Evolutionary conservation across 2,113 vertebrate species (phyloP), one percentile per base, ranked within the genome.

Genomic region (rabbit (Oryctolagus cuniculus)): DNA sequence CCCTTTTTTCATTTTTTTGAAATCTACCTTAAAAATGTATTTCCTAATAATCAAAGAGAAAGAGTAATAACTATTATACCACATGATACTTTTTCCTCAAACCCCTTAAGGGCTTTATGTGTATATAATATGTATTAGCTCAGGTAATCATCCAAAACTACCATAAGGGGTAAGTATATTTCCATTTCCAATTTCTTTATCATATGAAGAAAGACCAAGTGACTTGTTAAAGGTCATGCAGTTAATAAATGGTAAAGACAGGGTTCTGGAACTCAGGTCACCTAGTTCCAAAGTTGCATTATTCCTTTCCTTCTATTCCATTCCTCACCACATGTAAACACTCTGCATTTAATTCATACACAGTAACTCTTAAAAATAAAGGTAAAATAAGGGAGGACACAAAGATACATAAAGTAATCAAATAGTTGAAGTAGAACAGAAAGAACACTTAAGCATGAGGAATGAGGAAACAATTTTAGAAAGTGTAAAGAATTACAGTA

Each of bases 391-490:
- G 84, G 55, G 73, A 4, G 69, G 5, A 7, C 4, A 82, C n/a
- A n/a, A n/a, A n/a, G n/a, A n/a, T n/a, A n/a, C n/a, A n/a, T n/a
- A n/a, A n/a, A n/a, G n/a, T 24, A 73, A 73, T 87, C 22, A 87
- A 49, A 78, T 19, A 74, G 21, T 73, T 61, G 82, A 74, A 58
- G 36, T 58, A 67, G 12, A 73, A 78, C 13, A 63, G 44, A 75
- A 81, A 53, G 4, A 95, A 87, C 87, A 74, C 53, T 25, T 66
- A 24, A 82, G 16, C 53, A 17, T 13, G 17, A 78, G n/a, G n/a
- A n/a, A n/a, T n/a, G n/a, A n/a, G 22, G 17, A 86, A 75, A 38
- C 19, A 24, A 83, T 61, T 78, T 95, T 78, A 83, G 21, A 89
- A 55, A 72, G 10, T 24, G 34, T 51, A 38, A 88, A 72, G 78